Base-by-base conservation (phyloP, 1,140 invertebrate genomes). In the Bombus confusus region DNA sequence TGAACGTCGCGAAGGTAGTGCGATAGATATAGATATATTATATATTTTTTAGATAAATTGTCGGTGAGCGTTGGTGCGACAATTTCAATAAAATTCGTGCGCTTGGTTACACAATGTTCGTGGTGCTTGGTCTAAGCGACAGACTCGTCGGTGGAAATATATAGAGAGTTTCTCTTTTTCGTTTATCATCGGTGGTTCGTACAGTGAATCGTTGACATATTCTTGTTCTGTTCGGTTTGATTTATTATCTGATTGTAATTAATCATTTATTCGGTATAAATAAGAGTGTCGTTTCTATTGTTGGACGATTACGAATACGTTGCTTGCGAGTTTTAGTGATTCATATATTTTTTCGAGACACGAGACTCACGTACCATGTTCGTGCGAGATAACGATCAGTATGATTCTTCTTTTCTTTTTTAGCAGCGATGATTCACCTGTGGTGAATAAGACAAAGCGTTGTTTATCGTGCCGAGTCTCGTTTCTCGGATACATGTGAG, bases 1-100 rank as follows among this genome's bases (percentile, higher is more conserved):
- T 76, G 87, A 90, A 41, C 47, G 69, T 79, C 80, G 89, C 85
- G 91, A 92, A 93, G 92, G 90, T 94, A 92, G 93, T 93, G 90
- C 83, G 85, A 74, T 39, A 12, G n/a, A 22, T 43, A 52, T 34
- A 25, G 34, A 22, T 43, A 1, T 8, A n/a, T 39, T 18, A 25
- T 41, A 22, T 43, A 1, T 8, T 41, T 39, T 18, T 6, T 0
- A 9, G 1, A 18, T 28, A 83, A 85, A 74, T 86, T 84, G 39
- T 37, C 64, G 79, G 41, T 69, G 41, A 43, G 2, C n/a, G 12
- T 31, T 59, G 64, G 31, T 43, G 62, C 72, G 80, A 31, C 10
- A 28, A 22, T 66, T 64, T 22, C 28, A 37, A 28, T 18, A 39
- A n/a, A 22, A 71, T 18, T 62, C 39, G 8, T 18, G 15, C 3